Base-by-base conservation (phyloP, 2,888 invertebrate genomes). In the Clunio marinus region DNA sequence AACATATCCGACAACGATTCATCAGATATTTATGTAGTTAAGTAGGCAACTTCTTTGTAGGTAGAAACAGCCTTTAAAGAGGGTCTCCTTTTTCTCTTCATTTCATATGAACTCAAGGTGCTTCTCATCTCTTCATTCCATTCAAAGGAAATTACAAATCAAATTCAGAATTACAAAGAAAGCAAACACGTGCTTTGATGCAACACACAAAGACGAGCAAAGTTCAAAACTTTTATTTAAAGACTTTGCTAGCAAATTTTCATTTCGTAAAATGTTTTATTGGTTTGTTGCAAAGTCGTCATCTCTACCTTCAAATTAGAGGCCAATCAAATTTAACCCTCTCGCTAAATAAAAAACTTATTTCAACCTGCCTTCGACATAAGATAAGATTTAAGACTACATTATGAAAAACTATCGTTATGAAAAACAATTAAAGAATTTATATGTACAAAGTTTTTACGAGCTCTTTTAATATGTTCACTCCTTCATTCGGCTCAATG, bases 21-120 rank as follows among this genome's bases (percentile, higher is more conserved):
- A 51, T 51, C 10, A n/a, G n/a, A n/a, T 22, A 17, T 17, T 51
- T 51, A 22, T 4, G 22, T 20, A 20, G 22, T 32, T 32, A 51
- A 51, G 22, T 5, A 51, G 51, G 3, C n/a, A 22, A 17, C 5
- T 51, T 51, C 51, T 22, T 51, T 51, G 13, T 51, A 51, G 51
- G 51, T 51, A 51, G 7, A 32, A 4, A 4, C 41, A n/a, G n/a
- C n/a, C n/a, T n/a, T n/a, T n/a, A 10, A 41, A 5, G 41, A 41
- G 41, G 17, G 51, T 20, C 17, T 57, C 27, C 2, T 57, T 20
- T 57, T 57, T 20, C 17, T 57, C 27, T 7, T 57, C n/a, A 25
- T 57, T 57, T 57, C 57, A 22, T 4, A 57, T n/a, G 57, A 57
- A 57, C 57, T 57, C 57, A 57, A 57, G 57, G 57, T 57, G 57